These are phyloP conservation scores for Notamacropus eugenii DNA, from an alignment of 2,797 vertebrate genomes.

Conservation along the genomic window DNA sequence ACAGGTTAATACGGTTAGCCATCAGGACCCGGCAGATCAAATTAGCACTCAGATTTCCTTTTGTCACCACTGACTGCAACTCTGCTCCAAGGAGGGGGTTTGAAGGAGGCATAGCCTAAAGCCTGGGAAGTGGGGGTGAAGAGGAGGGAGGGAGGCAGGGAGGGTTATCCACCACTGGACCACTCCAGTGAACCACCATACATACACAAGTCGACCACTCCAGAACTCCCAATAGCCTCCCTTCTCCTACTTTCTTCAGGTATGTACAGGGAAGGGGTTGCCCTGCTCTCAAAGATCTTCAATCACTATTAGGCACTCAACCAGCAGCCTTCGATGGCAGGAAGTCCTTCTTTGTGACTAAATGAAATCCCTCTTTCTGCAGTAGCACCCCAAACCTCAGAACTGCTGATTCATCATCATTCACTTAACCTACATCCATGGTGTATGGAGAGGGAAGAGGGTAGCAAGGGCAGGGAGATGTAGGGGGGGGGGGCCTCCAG, in stretches of 20 bases:
- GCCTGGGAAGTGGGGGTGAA: background rate
- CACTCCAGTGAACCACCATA: background rate
- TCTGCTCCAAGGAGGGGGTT: background rate
- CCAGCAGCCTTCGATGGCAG: background rate
- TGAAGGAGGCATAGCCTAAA: background rate
- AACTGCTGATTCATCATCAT: background rate
- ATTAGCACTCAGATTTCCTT: background rate
- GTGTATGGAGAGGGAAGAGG: too few relatives aligned
- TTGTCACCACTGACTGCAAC: background rate
- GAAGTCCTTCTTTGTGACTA: background rate
- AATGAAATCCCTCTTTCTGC: background rate
- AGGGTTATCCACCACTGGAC: background rate
- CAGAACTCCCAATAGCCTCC: background rate
- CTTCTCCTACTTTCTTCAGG: background rate
- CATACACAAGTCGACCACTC: background rate
- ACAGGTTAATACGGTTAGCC: fast-evolving
- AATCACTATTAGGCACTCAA: background rate
- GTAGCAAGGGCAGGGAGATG: too few relatives aligned
- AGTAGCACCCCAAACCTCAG: too few relatives aligned
- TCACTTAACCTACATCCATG: background rate
- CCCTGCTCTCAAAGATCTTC: background rate
- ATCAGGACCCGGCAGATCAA: background rate
- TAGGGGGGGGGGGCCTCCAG: too few relatives aligned
- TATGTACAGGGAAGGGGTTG: background rate
- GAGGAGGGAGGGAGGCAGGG: too few relatives aligned